Conservation (phyloP, 2,797 vertebrate genomes). For the Sebastes nivosus region DNA sequence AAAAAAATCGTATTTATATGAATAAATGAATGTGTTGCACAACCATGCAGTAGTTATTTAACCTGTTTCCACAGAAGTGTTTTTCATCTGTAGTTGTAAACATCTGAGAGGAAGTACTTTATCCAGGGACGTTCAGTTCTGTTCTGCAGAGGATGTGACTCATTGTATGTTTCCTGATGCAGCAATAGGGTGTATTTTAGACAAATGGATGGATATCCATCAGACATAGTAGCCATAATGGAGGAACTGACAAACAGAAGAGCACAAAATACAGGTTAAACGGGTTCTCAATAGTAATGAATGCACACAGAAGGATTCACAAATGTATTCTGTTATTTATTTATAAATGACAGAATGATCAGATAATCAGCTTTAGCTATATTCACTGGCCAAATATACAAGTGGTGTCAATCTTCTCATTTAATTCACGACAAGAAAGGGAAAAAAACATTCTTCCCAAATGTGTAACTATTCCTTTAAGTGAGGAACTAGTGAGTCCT, state of each 20-base stretch:
- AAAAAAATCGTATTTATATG: not conserved
- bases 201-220: not conserved
- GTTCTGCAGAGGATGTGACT: conserved; percentile 1
- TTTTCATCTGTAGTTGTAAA: conserved; percentile 3
- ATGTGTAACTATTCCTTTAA: not conserved
- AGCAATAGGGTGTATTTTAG: not conserved
- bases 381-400: not conserved
- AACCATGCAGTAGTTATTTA: not conserved
- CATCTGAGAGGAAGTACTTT: not conserved
- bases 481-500: not conserved
- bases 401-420: not conserved
- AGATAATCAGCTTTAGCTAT: not conserved
- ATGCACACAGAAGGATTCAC: not conserved
- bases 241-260: not conserved
- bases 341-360: too few species aligned
- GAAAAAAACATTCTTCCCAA: too few species aligned
- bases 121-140: not conserved
- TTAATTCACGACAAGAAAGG: not conserved
- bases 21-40: conserved; percentile 2
- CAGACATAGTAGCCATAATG: not conserved
- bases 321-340: not conserved
- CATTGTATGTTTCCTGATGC: not conserved
- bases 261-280: not conserved
- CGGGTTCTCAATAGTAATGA: not conserved
- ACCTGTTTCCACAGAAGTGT: not conserved